Percentiles rank a stretch among this genome's conserved stretches.
Conservation (phyloP, 2,113 vertebrate genomes). For the Istiophorus platypterus region DNA sequence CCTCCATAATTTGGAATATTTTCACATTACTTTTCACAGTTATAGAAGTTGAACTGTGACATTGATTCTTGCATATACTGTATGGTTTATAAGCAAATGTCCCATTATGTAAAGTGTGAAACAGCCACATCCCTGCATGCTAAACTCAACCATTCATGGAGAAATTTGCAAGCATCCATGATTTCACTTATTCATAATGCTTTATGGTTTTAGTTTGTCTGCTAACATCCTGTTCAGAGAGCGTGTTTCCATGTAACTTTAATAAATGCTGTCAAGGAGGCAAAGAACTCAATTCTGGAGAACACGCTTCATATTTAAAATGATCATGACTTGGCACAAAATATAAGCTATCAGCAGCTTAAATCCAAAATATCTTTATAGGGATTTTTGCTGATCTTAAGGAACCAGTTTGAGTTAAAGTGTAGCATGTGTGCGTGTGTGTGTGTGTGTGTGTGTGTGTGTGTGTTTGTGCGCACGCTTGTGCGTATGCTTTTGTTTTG, state of each 20-base stretch:
- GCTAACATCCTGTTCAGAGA: not conserved
- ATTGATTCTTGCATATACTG: not conserved
- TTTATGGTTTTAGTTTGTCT: not conserved
- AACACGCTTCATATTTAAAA: not conserved
- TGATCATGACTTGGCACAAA: not conserved
- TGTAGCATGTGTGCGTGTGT: constrained; percentile 1
- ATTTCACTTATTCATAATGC: constrained; percentile 17
- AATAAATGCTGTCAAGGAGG: not conserved
- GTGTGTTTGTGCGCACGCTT: too few relatives aligned
- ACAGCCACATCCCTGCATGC: not conserved
- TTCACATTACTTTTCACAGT: not conserved
- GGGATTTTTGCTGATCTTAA: not conserved
- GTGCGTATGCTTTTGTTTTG: constrained; percentile 13
- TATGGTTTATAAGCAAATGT: not conserved
- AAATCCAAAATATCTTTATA: constrained; percentile 4
- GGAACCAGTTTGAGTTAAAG: not conserved
- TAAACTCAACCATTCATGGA: constrained; percentile 7
- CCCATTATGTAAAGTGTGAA: not conserved
- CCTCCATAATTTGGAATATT: not conserved
- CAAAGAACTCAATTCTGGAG: too few relatives aligned
- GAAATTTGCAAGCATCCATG: constrained; percentile 10
- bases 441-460: too few relatives aligned
- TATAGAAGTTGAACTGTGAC: not conserved
- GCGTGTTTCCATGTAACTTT: constrained; percentile 12
- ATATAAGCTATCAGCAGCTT: constrained; percentile 3